phyloP scores from a whole-genome alignment of 2,113 vertebrate species.

The Oryzias celebensis region DNA sequence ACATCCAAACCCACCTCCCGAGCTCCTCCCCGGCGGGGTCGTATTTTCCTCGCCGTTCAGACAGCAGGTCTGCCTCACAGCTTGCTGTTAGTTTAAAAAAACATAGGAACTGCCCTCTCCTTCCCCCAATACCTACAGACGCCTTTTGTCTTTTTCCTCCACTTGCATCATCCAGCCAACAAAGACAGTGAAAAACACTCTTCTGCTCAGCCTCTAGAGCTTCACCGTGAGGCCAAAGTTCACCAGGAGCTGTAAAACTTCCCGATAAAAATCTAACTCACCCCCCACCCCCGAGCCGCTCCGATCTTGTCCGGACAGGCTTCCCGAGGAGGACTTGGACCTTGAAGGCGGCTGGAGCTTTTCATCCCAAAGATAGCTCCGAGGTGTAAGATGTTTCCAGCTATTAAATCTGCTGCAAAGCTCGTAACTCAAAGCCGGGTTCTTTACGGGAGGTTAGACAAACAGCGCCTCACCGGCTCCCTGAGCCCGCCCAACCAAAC shows the following conservation, averaged over 20 bases:
- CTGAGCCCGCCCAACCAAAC: too few relatives aligned
- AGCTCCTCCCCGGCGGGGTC: constrained; percentile 8
- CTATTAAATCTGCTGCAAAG: constrained; percentile 1
- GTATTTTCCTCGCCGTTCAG: constrained; percentile 44
- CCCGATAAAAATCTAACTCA: constrained; percentile 22
- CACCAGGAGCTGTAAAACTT: background rate
- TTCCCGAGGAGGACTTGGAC: too few relatives aligned
- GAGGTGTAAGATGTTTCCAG: background rate
- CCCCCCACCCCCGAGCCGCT: constrained; percentile 4
- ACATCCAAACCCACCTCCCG: constrained; percentile 26
- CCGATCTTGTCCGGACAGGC: constrained; percentile 40
- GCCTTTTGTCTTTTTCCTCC: background rate
- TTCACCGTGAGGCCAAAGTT: constrained; percentile 24
- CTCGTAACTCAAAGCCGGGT: constrained; percentile 7
- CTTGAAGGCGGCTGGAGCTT: background rate
- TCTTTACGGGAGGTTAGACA: constrained; percentile 8
- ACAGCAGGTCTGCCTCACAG: constrained; percentile 64
- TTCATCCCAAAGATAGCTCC: background rate
- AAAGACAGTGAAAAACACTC: background rate
- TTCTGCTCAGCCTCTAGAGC: background rate
- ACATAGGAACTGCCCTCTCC: constrained; percentile 31
- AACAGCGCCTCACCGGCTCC: background rate
- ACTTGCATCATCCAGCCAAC: background rate
- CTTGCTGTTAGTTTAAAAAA: constrained; percentile 51
- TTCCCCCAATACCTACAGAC: background rate